Base-by-base conservation (phyloP, 1,140 invertebrate genomes). In the Cydia splendana region DNA sequence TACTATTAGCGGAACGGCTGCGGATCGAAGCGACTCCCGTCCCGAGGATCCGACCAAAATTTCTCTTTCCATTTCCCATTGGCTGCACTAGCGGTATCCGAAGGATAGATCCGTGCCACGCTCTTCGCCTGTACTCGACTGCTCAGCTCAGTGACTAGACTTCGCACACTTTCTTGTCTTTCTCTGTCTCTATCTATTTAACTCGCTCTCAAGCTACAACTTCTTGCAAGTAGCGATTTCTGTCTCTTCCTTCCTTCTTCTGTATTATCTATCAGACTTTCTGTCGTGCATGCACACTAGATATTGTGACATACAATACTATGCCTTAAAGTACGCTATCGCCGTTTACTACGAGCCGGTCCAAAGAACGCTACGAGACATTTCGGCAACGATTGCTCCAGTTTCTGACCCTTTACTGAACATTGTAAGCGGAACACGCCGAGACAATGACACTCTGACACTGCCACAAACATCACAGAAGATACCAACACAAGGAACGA, bases 221-320 rank as follows among this genome's bases (percentile, higher is more conserved):
- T 86, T 92, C 89, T 92, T 87, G 88, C 87, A 86, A 89, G 90
- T 93, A 93, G 90, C 88, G 84, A 83, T 84, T 89, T 90, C 86
- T 81, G 75, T 91, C 88, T 91, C 85, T 89, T 90, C 88, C 89
- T 91, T 91, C 88, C 86, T 87, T 89, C 88, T 90, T 92, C 88
- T 88, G 86, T 92, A 92, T 86, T 85, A 84, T 89, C 87, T 93
- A 90, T 91, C 87, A 85, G 83, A 91, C 85, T 89, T 82, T 91
- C 88, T 45, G 90, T 93, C 90, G 89, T 93, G 91, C 91, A 93
- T 93, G 91, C 85, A 93, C 91, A 93, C 91, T 93, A 93, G 91
- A 91, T 93, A 93, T 92, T 91, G 91, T 91, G 85, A 91, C 89
- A 93, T 90, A 87, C 81, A 91, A 88, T 87, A 89, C 86, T 90